phyloP scores from a whole-genome alignment of 2,888 invertebrate species.

The Epiblema foenella region DNA sequence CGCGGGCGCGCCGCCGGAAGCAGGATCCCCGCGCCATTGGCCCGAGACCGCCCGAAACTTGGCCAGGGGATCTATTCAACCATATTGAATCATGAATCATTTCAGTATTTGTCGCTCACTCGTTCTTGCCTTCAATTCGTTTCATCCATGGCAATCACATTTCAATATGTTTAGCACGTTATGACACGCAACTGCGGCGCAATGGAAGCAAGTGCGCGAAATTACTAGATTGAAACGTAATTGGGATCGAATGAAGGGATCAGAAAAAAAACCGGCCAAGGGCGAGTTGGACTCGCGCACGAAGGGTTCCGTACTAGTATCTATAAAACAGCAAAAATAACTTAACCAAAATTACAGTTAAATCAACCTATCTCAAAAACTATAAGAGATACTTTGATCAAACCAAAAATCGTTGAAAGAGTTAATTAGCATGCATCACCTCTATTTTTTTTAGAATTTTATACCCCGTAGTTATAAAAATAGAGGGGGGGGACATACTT shows the following conservation, averaged over 20 bases:
- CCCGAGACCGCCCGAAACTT: slow-evolving; percentile 68
- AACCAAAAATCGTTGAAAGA: no score
- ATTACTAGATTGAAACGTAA: neutral
- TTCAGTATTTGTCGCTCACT: neutral
- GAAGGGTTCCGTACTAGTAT: no score
- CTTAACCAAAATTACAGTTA: no score
- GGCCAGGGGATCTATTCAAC: slow-evolving; percentile 55
- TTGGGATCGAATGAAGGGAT: neutral
- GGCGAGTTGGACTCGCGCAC: no score
- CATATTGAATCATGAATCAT: neutral
- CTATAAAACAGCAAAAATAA: no score
- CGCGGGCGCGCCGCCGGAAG: slow-evolving; percentile 73
- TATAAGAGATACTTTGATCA: no score
- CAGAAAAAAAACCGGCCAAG: no score
- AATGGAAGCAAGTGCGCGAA: neutral
- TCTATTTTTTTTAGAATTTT: no score
- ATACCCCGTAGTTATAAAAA: no score
- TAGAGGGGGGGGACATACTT: no score
- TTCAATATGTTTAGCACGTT: neutral
- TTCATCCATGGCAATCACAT: neutral
- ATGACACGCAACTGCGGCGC: neutral
- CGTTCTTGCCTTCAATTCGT: neutral
- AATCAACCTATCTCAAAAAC: no score
- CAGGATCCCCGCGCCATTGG: slow-evolving; percentile 82
- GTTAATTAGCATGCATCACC: no score